Percentiles rank a stretch among this genome's conserved stretches.
These are phyloP conservation scores for Myathropa florea DNA, from an alignment of 2,888 invertebrate genomes.

Conservation along the genomic window DNA sequence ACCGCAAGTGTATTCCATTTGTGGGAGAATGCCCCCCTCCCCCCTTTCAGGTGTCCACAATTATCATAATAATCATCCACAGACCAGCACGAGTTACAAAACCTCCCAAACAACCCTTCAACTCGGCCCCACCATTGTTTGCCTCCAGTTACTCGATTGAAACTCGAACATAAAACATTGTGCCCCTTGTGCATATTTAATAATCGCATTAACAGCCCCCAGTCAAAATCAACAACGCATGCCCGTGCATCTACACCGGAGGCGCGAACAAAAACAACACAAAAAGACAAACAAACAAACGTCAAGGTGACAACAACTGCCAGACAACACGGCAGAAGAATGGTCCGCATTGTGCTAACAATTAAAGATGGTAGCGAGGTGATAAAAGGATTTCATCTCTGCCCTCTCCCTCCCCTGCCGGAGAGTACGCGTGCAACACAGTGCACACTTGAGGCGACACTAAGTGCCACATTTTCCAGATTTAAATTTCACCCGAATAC, in stretches of 20 bases:
- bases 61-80: constrained; percentile 46
- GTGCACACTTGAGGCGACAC: constrained; percentile 1
- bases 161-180: constrained; percentile 53
- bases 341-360: constrained; percentile 64
- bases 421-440: constrained; percentile 36
- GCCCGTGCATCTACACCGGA: background rate
- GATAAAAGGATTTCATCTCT: constrained; percentile 65
- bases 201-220: constrained; percentile 61
- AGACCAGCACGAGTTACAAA: constrained; percentile 43
- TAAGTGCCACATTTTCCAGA: constrained; percentile 52
- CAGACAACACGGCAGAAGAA: constrained; percentile 54
- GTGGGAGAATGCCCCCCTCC: constrained; percentile 34
- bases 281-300: constrained; percentile 15
- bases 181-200: constrained; percentile 66
- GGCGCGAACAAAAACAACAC: background rate
- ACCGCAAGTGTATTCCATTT: constrained; percentile 40
- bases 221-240: constrained; percentile 8
- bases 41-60: constrained; percentile 40
- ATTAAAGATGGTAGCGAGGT: constrained; percentile 67
- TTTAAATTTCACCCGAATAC: constrained; percentile 57
- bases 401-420: background rate
- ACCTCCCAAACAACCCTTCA: constrained; percentile 14
- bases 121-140: constrained; percentile 35
- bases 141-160: constrained; percentile 45
- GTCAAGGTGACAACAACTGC: constrained; percentile 66